A percentile compares a stretch with the other conserved stretches of the same genome.
Conservation (phyloP, 1,140 invertebrate species). For the Venturia canescens region DNA sequence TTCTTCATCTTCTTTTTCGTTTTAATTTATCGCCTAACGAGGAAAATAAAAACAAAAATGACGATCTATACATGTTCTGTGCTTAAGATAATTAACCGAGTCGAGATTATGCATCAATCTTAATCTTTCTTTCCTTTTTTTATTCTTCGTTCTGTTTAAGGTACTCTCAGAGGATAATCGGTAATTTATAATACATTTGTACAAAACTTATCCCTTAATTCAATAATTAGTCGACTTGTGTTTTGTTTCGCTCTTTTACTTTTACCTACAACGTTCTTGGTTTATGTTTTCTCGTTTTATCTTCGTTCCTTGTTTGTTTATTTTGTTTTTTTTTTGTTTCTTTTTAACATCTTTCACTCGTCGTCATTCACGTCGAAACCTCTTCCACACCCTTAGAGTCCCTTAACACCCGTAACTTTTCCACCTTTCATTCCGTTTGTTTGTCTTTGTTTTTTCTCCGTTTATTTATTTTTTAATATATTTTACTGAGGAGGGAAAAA, state of each 20-base stretch:
- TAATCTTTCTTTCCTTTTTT: conserved; percentile 54
- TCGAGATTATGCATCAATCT: conserved; percentile 49
- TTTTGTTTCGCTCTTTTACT: background rate
- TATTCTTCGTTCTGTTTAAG: conserved; percentile 48
- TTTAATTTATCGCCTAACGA: conserved; percentile 50
- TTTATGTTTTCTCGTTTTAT: background rate
- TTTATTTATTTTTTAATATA: background rate
- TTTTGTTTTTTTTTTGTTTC: background rate
- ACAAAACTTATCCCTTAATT: conserved; percentile 72
- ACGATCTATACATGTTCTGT: conserved; percentile 57
- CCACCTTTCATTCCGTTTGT: background rate
- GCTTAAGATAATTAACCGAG: conserved; percentile 63
- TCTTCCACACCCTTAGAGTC: conserved; percentile 43
- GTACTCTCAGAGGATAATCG: conserved; percentile 58
- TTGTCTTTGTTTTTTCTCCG: background rate
- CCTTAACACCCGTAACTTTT: conserved; percentile 46
- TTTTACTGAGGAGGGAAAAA: conserved; percentile 1
- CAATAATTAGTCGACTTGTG: conserved; percentile 67
- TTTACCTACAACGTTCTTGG: conserved; percentile 56
- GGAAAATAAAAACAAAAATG: conserved; percentile 43
- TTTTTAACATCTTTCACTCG: conserved; percentile 24
- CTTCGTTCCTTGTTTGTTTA: background rate
- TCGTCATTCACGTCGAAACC: conserved; percentile 27
- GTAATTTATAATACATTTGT: conserved; percentile 73
- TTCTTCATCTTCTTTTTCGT: conserved; percentile 25